Evolutionary conservation across 2,888 invertebrate species (phyloP).

Genomic region (Elegia similella): DNA sequence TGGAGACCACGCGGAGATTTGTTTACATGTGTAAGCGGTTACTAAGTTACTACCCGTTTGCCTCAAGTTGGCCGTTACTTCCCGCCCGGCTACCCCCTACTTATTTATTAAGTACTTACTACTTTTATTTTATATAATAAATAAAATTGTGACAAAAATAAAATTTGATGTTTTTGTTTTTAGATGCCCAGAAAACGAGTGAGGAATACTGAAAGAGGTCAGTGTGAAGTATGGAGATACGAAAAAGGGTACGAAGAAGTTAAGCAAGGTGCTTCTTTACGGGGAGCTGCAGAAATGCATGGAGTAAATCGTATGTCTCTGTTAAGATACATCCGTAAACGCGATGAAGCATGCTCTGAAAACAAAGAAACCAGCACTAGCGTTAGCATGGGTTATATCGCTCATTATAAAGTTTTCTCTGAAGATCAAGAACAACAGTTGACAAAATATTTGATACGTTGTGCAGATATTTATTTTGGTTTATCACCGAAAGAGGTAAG

Average conservation of each 20-base stretch:
- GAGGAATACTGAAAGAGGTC: not conserved
- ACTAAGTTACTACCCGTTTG: too few species aligned
- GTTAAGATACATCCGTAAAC: not conserved
- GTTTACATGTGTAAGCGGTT: too few species aligned
- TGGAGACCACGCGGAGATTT: too few species aligned
- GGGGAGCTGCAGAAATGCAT: not conserved
- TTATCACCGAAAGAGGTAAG: conserved; percentile 26
- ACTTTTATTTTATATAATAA: too few species aligned
- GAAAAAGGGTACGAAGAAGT: not conserved
- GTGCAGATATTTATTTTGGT: conserved; percentile 32
- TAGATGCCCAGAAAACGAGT: not conserved
- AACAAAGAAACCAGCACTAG: not conserved
- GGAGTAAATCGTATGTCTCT: not conserved
- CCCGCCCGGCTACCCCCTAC: too few species aligned
- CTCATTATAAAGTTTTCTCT: conserved; percentile 24
- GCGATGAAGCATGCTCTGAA: not conserved
- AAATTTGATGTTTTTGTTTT: not conserved
- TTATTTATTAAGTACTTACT: too few species aligned
- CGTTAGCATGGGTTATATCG: conserved; percentile 22
- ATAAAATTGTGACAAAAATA: conserved; percentile 16
- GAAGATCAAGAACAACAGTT: conserved; percentile 25
- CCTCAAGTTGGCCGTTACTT: too few species aligned
- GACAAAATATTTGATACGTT: conserved; percentile 27
- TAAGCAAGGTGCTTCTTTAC: not conserved
- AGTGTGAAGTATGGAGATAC: not conserved